These are phyloP conservation scores for Anthoptus insignis DNA, from an alignment of 2,888 invertebrate genomes.

Conservation along the genomic window DNA sequence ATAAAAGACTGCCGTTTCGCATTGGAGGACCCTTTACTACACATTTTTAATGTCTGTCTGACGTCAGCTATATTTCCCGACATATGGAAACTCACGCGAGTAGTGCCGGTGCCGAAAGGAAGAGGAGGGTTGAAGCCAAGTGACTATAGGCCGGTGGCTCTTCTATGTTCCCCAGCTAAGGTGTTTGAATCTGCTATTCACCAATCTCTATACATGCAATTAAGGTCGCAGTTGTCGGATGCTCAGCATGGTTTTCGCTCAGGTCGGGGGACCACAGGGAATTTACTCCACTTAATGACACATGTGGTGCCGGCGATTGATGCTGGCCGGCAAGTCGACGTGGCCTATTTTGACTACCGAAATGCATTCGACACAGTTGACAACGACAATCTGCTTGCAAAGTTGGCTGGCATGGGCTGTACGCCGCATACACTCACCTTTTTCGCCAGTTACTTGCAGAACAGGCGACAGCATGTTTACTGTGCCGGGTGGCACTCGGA, in stretches of 20 bases:
- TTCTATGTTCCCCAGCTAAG: neutral
- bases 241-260: neutral
- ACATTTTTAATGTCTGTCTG: neutral
- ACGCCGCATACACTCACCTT: too few species aligned
- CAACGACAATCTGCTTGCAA: neutral
- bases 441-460: too few species aligned
- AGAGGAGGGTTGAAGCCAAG: neutral
- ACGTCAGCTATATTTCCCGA: slow-evolving; percentile 9
- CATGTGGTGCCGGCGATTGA: neutral
- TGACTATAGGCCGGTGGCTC: neutral
- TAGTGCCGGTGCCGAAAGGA: slow-evolving; percentile 26
- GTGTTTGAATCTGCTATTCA: neutral
- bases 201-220: neutral
- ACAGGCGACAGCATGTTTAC: neutral
- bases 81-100: slow-evolving; percentile 21
- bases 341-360: too few species aligned
- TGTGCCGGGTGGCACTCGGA: neutral
- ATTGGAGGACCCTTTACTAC: neutral
- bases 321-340: neutral
- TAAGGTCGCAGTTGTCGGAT: neutral
- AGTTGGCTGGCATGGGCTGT: neutral
- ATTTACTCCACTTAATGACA: neutral
- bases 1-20: slow-evolving; percentile 14
- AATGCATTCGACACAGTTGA: too few species aligned
- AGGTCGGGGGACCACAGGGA: slow-evolving; percentile 6